Percentiles rank a stretch among this genome's conserved stretches.
Conservation (phyloP, 2,113 vertebrate species). For the Halcyon senegalensis region DNA sequence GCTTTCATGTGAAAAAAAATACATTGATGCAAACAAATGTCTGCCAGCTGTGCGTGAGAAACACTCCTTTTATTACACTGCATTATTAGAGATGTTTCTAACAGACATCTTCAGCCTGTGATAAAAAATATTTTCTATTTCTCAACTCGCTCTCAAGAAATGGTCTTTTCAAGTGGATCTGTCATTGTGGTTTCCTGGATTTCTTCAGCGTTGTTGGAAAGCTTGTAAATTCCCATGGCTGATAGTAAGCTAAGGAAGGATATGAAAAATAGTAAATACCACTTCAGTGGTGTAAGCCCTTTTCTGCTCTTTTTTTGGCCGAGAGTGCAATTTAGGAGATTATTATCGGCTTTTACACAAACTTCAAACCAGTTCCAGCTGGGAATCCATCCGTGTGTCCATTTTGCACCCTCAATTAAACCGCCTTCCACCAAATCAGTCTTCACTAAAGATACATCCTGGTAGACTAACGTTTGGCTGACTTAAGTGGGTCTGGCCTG, state of each 20-base stretch:
- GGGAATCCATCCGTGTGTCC: slow-evolving; percentile 18
- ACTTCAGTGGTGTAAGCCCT: slow-evolving; percentile 47
- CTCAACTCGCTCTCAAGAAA: slow-evolving; percentile 23
- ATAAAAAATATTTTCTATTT: slow-evolving; percentile 27
- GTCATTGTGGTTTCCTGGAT: slow-evolving; percentile 67
- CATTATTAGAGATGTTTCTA: neutral
- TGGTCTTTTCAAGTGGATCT: slow-evolving; percentile 49
- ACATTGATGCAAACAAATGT: neutral
- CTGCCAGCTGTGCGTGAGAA: neutral
- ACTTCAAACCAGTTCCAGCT: slow-evolving; percentile 57
- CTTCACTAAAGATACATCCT: neutral
- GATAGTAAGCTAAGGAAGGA: slow-evolving; percentile 53
- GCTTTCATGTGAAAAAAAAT: neutral
- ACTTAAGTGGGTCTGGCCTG: slow-evolving; percentile 8
- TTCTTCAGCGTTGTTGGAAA: slow-evolving; percentile 55
- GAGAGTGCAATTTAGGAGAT: slow-evolving; percentile 49
- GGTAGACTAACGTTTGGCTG: neutral
- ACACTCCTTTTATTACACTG: neutral
- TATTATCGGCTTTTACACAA: slow-evolving; percentile 60
- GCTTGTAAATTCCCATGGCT: slow-evolving; percentile 68
- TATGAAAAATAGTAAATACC: slow-evolving; percentile 66
- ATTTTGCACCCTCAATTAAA: slow-evolving; percentile 42
- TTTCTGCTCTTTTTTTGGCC: slow-evolving; percentile 39
- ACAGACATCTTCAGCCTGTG: neutral
- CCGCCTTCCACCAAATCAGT: neutral